Conservation (phyloP, 2,888 invertebrate genomes). For the Dioctria linearis region DNA sequence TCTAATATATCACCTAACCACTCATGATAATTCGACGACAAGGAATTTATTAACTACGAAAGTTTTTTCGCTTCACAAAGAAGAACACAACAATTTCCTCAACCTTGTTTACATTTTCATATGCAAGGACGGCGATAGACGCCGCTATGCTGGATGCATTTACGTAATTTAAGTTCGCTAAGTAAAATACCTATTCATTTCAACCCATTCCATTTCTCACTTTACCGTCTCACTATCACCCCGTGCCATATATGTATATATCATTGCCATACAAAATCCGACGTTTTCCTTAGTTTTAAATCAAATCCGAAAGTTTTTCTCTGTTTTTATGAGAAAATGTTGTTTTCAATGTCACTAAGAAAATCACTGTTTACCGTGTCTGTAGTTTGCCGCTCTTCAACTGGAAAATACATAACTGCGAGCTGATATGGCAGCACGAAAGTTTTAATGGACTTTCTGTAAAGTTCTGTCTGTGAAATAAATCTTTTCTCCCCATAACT, state of each 20-base stretch:
- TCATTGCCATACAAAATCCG: neutral
- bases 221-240: conserved; percentile 1
- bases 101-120: too few relatives aligned
- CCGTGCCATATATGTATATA: neutral
- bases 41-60: too few relatives aligned
- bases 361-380: conserved; percentile 18
- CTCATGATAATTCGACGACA: too few relatives aligned
- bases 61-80: too few relatives aligned
- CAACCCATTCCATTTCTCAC: neutral
- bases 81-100: too few relatives aligned
- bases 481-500: neutral
- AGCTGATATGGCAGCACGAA: neutral
- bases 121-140: too few relatives aligned
- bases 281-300: conserved; percentile 19
- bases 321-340: conserved; percentile 10
- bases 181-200: neutral
- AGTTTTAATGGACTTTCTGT: conserved; percentile 22
- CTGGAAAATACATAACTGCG: too few relatives aligned
- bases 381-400: conserved; percentile 2
- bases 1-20: too few relatives aligned
- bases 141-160: too few relatives aligned
- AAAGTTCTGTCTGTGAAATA: conserved; percentile 20
- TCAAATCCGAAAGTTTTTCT: conserved; percentile 30
- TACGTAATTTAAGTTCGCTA: too few relatives aligned
- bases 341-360: conserved; percentile 14